Evolutionary conservation across 2,888 invertebrate genomes (phyloP), one percentile per base, ranked within the genome.

Genomic region (Thymelicus lineola): DNA sequence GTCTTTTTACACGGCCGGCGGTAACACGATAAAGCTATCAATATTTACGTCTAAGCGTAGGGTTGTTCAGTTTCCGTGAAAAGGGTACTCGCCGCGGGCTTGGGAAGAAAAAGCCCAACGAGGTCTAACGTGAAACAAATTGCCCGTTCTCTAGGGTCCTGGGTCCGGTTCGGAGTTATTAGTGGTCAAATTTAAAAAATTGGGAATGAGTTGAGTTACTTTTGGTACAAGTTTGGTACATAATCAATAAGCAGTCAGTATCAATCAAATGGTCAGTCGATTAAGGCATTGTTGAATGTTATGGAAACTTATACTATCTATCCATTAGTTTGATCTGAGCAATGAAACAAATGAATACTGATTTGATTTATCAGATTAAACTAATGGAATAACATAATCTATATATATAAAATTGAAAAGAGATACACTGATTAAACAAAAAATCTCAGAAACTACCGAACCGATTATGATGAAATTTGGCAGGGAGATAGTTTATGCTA

Each of bases 81-180:
- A 80, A 79, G 77, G 82, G 81, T 77, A 75, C 63, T 71, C 68
- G 75, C 78, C 80, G 72, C 74, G 71, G 74, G 74, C 74, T 72
- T 42, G 70, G 73, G 74, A 38, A 69, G 66, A 82, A 79, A 80
- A 79, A 77, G 70, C 69, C 71, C 67, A 10, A 70, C 53, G 61
- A 72, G 81, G 79, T 76, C 79, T 84, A 86, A 86, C 81, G 80
- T 73, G 78, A 82, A 83, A 86, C 85, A 86, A 85, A 85, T 86
- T 84, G 82, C 68, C 55, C 53, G 15, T 36, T 55, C 77, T 71
- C 69, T 69, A 67, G 70, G 42, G 12, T 12, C 69, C 71, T 48
- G 69, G 72, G 80, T 80, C 80, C 77, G 79, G 77, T 75, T 74
- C 73, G 75, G 75, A 78, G 3, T 50, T 17, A 50, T 50, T 17